A percentile compares a stretch with the other conserved stretches of the same genome.
Conservation (phyloP, 2,888 invertebrate species). For the Pristionchus mayeri region DNA sequence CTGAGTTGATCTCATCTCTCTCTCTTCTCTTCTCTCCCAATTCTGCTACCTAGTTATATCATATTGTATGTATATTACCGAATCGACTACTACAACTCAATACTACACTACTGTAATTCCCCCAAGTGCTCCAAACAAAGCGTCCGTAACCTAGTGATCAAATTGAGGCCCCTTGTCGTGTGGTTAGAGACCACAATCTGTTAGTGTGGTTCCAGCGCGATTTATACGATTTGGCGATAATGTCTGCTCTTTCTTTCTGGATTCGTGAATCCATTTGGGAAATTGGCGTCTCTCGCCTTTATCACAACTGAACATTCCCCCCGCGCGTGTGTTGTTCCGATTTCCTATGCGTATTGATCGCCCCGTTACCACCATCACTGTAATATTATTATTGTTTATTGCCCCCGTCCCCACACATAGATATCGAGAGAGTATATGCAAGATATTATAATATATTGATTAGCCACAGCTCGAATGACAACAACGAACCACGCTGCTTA, state of each 20-base stretch:
- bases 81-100: neutral
- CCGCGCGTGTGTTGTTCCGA: slow-evolving; percentile 23
- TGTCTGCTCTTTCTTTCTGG: neutral
- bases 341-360: neutral
- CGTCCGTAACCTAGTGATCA: slow-evolving; percentile 13
- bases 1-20: slow-evolving; percentile 38
- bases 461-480: neutral
- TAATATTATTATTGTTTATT: slow-evolving; percentile 11
- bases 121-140: slow-evolving; percentile 27
- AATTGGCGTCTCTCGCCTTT: neutral
- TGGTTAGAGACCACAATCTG: slow-evolving; percentile 37
- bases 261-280: neutral
- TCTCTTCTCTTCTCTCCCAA: too few relatives aligned
- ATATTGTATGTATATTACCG: slow-evolving; percentile 40
- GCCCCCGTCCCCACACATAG: neutral
- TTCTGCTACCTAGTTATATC: slow-evolving; percentile 11
- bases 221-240: neutral
- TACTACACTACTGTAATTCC: slow-evolving; percentile 32
- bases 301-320: slow-evolving; percentile 12
- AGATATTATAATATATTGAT: slow-evolving; percentile 35
- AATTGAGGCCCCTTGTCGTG: slow-evolving; percentile 1
- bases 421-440: slow-evolving; percentile 41
- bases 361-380: too few relatives aligned
- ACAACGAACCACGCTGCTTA: neutral
- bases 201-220: neutral